Conservation (phyloP, 2,888 invertebrate species). For the Perizoma affinitatum region DNA sequence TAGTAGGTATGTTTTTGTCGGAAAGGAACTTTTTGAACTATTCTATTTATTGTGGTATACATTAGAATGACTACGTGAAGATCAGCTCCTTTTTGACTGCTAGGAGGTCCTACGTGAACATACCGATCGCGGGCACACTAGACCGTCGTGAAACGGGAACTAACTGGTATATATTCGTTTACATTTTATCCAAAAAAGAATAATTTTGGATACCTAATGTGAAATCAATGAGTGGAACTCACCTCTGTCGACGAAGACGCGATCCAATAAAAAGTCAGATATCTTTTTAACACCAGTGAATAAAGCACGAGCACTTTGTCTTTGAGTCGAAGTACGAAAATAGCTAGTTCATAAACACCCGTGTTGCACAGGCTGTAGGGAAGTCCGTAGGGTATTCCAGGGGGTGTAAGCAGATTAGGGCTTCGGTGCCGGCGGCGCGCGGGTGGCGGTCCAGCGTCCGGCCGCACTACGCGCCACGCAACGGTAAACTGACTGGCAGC, state of each 20-base stretch:
- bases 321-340: slow-evolving; percentile 60
- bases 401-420: slow-evolving; percentile 52
- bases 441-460: slow-evolving; percentile 77
- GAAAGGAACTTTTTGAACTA: no score
- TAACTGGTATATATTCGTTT: no score
- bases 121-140: no score
- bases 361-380: slow-evolving; percentile 54
- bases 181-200: no score
- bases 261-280: slow-evolving; percentile 79
- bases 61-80: no score
- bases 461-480: slow-evolving; percentile 83
- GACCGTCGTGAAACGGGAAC: no score
- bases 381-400: slow-evolving; percentile 56
- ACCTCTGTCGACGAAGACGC: slow-evolving; percentile 67
- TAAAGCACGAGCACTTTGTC: slow-evolving; percentile 80
- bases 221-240: slow-evolving; percentile 48
- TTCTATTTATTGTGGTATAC: no score
- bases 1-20: no score
- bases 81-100: no score
- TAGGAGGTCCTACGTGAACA: no score
- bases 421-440: slow-evolving; percentile 75
- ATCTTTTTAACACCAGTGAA: slow-evolving; percentile 79
- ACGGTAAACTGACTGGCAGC: slow-evolving; percentile 82
- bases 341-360: slow-evolving; percentile 65
- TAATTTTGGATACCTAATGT: not conserved